A percentile compares a stretch with the other conserved stretches of the same genome.
These are phyloP conservation scores for Sinopyrophorus schimmeli DNA, from an alignment of 2,888 invertebrate species.

Conservation along the genomic window DNA sequence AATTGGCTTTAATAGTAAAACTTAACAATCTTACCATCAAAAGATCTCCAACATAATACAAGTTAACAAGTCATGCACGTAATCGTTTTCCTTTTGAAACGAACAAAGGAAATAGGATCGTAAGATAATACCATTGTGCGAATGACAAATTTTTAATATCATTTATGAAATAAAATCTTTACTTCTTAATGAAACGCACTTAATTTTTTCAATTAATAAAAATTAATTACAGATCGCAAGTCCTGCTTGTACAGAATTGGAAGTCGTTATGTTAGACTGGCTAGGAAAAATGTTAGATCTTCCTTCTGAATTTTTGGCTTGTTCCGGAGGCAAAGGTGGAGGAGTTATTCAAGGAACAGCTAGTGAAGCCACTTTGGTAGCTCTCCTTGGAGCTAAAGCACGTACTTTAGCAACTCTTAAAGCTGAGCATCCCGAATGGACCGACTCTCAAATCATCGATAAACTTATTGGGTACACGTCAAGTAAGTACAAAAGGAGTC, in stretches of 20 bases:
- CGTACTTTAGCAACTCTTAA: conserved; percentile 69
- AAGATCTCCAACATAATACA: no score
- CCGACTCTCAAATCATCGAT: conserved; percentile 70
- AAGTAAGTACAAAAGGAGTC: conserved; percentile 53
- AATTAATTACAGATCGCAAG: conserved; percentile 75
- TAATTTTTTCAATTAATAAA: no score
- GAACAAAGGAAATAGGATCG: no score
- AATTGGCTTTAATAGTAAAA: no score
- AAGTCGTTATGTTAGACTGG: conserved; percentile 96
- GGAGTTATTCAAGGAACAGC: conserved; percentile 94
- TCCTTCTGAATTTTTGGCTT: conserved; percentile 81
- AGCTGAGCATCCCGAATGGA: conserved; percentile 73
- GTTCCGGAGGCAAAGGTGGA: conserved; percentile 72
- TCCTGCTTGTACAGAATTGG: conserved; percentile 94
- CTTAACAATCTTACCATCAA: no score
- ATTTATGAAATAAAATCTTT: no score
- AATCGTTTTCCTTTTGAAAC: no score
- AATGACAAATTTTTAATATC: no score
- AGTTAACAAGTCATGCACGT: no score
- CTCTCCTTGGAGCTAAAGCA: conserved; percentile 86
- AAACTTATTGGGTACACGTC: conserved; percentile 88
- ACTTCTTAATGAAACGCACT: neutral
- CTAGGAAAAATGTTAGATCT: conserved; percentile 89
- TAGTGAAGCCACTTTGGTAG: conserved; percentile 92
- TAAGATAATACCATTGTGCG: conserved; percentile 12